Conservation (phyloP, 1,140 invertebrate species). For the Platorchestia sp. region DNA sequence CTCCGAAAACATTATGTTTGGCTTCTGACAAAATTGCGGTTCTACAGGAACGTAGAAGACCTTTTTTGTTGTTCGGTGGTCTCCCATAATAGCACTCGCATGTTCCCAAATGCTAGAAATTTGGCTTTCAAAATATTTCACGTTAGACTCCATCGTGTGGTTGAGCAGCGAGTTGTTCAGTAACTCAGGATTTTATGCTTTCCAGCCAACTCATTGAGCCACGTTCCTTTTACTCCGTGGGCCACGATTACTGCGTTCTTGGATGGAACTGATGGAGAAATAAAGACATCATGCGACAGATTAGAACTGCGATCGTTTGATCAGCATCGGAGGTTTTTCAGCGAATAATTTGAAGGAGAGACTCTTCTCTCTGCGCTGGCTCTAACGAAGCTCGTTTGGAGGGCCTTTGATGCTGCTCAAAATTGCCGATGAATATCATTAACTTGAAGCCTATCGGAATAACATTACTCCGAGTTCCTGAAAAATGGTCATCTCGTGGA, state of each 20-base stretch:
- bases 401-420: constrained; percentile 24
- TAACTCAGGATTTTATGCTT: neutral
- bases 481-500: constrained; percentile 8
- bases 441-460: constrained; percentile 40
- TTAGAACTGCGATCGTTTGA: constrained; percentile 43
- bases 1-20: neutral
- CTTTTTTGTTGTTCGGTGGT: neutral
- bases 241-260: neutral
- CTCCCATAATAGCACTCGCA: neutral
- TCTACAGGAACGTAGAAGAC: neutral
- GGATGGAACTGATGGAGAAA: neutral
- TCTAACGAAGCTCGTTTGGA: constrained; percentile 54
- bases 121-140: neutral
- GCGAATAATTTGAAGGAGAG: constrained; percentile 37
- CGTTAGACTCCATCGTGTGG: neutral
- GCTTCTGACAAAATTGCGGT: neutral
- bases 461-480: constrained; percentile 10
- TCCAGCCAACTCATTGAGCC: neutral
- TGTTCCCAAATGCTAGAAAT: neutral
- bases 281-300: neutral
- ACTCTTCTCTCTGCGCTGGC: neutral
- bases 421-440: constrained; percentile 51
- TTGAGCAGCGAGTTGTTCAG: neutral
- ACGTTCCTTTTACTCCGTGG: neutral
- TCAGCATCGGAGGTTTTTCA: constrained; percentile 29